Base-by-base conservation (phyloP, 2,888 invertebrate species). In the Colletes collaris region DNA sequence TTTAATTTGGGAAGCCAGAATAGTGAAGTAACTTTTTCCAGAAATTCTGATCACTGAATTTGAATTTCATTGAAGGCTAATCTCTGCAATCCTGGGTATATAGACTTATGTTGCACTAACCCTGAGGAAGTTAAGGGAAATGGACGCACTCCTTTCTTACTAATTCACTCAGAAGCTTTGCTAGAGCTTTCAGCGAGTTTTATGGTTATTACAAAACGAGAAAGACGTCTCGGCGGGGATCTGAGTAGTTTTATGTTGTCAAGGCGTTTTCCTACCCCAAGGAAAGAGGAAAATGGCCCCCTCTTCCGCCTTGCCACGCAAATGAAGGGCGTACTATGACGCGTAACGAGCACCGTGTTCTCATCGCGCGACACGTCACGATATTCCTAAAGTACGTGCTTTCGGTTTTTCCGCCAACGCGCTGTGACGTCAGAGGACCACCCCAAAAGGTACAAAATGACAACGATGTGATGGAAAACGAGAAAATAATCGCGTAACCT, bases 271-370 rank as follows among this genome's bases (percentile, higher is more conserved):
- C 68, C 55, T 64, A 52, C 62, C 73, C 74, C 49, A 49, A 65
- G 46, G 27, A 58, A 19, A 35, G 50, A 50, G 55, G 16, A 19
- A 59, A 71, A 10, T 27, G 72, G 10, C 62, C 73, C 73, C 69
- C 69, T 56, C 55, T 65, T 73, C 69, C 13, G 44, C 62, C 44
- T 19, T 46, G 53, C 76, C 68, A 72, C 77, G 79, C 73, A 81
- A 72, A 77, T 70, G 68, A 79, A 75, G 79, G 68, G 76, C 46
- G 70, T 37, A 56, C 69, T 13, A 40, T 60, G 79, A 77, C 62
- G 69, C 49, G 67, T 72, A 82, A 67, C 70, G 73, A 76, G 55
- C 76, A 71, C 56, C 79, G 82, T 81, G 79, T 84, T 82, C 84
- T 79, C 74, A 74, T 81, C 81, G 66, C 76, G 62, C 52, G 70